Conservation (phyloP, 2,113 vertebrate species). For the Crotophaga sulcirostris region DNA sequence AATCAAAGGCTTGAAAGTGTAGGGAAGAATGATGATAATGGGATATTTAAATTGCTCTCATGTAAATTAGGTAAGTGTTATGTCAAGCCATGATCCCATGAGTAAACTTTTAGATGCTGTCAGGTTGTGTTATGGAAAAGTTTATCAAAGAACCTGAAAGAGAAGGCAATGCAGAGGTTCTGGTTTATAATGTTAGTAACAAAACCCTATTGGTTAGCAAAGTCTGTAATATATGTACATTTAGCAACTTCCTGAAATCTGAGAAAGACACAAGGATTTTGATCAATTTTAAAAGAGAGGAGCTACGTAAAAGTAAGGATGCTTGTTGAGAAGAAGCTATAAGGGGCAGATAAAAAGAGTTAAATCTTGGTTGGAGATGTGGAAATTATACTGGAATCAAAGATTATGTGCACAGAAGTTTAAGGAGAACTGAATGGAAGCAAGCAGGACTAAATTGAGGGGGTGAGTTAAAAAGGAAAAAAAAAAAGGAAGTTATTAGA, state of each 20-base stretch:
- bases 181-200: not conserved
- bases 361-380: not conserved
- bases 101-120: not conserved
- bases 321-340: not conserved
- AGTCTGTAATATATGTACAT: accelerated
- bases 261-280: not conserved
- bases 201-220: not conserved
- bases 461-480: not conserved
- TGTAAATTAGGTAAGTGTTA: not conserved
- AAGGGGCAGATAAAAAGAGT: not conserved
- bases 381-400: not conserved
- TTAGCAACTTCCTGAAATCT: not conserved
- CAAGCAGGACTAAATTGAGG: not conserved
- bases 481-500: not conserved
- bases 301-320: not conserved
- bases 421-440: not conserved
- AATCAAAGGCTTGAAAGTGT: not conserved
- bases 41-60: not conserved
- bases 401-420: not conserved
- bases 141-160: not conserved
- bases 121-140: not conserved
- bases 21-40: not conserved
- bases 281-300: not conserved
- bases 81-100: not conserved
- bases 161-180: not conserved